Percentiles rank a stretch among this genome's conserved stretches.
Evolutionary conservation across 2,888 invertebrate species (phyloP).

Genomic region (Tetanocera ferruginea): DNA sequence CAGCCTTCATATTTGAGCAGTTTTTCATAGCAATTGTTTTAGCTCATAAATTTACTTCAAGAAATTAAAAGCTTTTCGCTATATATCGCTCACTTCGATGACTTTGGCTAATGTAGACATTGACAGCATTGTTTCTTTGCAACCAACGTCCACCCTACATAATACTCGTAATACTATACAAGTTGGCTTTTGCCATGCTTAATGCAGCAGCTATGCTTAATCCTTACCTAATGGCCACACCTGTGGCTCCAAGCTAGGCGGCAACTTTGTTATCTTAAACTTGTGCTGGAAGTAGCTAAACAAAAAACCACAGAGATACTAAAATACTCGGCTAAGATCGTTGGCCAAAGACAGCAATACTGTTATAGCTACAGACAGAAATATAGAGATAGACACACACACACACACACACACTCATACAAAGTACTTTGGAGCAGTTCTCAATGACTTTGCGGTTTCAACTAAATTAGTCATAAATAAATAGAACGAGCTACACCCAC

Average conservation of each 20-base stretch:
- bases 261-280: background rate
- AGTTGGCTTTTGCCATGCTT: background rate
- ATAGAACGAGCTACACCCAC: constrained; percentile 12
- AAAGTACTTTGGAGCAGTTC: background rate
- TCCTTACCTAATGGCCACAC: constrained; percentile 15
- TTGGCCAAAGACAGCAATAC: background rate
- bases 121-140: background rate
- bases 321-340: background rate
- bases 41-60: constrained; percentile 31
- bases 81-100: constrained; percentile 26
- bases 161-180: background rate
- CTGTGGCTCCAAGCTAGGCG: constrained; percentile 22
- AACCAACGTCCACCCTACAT: background rate
- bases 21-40: background rate
- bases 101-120: constrained; percentile 5
- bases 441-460: constrained; percentile 30
- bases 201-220: background rate
- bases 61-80: constrained; percentile 33
- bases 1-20: background rate
- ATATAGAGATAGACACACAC: background rate
- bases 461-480: constrained; percentile 36
- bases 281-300: background rate
- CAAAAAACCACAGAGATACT: background rate
- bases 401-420: background rate
- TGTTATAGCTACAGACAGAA: background rate